phyloP scores from a whole-genome alignment of 2,113 vertebrate species.

The Marcusenius ussheri region DNA sequence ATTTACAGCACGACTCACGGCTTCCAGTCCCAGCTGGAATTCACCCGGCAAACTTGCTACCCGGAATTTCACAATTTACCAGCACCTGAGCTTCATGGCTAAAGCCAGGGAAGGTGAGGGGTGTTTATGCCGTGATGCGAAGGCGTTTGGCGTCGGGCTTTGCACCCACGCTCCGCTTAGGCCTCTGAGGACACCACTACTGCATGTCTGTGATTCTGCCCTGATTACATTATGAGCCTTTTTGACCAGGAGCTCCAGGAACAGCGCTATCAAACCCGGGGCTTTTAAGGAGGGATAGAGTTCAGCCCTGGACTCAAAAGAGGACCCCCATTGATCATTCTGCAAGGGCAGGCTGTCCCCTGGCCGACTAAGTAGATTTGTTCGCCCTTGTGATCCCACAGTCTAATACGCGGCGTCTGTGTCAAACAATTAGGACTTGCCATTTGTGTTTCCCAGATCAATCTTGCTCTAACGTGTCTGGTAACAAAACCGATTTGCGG shows the following conservation, averaged over 20 bases:
- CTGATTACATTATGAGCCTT: slow-evolving; percentile 55
- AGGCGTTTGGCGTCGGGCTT: background rate
- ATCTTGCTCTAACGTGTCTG: slow-evolving; percentile 54
- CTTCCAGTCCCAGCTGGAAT: background rate
- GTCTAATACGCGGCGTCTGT: slow-evolving; percentile 63
- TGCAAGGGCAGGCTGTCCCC: slow-evolving; percentile 49
- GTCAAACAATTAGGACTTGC: slow-evolving; percentile 62
- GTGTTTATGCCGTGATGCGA: background rate
- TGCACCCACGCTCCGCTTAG: no score
- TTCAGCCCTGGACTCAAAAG: slow-evolving; percentile 51
- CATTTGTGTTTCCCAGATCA: slow-evolving; percentile 67
- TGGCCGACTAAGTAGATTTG: slow-evolving; percentile 59
- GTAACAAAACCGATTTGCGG: slow-evolving; percentile 62
- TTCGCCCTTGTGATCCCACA: slow-evolving; percentile 60
- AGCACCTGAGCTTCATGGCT: no score
- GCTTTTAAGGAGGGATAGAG: slow-evolving; percentile 58
- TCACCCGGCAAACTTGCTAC: background rate
- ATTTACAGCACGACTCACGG: background rate
- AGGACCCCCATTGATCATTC: slow-evolving; percentile 54
- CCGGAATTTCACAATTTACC: background rate
- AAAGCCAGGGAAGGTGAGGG: background rate
- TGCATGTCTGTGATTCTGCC: slow-evolving; percentile 42
- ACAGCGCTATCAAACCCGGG: slow-evolving; percentile 46
- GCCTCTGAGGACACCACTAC: background rate
- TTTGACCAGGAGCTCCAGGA: slow-evolving; percentile 46